Conservation (phyloP, 2,888 invertebrate species). For the Girardia tigrina region DNA sequence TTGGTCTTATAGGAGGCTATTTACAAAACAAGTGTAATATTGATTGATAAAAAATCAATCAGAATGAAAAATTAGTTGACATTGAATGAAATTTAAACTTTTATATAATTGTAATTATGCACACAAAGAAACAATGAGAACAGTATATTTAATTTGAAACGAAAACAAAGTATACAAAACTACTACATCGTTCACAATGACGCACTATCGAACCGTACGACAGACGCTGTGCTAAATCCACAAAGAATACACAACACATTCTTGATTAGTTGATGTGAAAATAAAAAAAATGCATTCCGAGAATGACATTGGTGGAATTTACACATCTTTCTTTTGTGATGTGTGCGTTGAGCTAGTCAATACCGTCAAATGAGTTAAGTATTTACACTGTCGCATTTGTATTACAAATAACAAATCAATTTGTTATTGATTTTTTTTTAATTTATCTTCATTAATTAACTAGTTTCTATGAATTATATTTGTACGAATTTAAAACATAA, state of each 20-base stretch:
- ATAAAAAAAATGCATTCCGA: background rate
- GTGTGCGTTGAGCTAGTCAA: background rate
- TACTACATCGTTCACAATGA: background rate
- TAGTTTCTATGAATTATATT: too few species aligned
- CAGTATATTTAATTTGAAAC: background rate
- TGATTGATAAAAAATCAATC: background rate
- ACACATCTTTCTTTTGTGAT: background rate
- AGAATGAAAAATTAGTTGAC: slow-evolving; percentile 11
- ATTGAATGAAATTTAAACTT: background rate
- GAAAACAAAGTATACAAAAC: background rate
- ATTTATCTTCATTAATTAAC: too few species aligned
- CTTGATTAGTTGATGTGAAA: slow-evolving; percentile 2
- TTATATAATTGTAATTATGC: background rate
- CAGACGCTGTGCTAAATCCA: background rate
- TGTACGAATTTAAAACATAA: too few species aligned
- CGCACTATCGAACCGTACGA: background rate
- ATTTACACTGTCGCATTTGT: too few species aligned
- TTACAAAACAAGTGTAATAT: background rate
- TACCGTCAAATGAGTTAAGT: too few species aligned
- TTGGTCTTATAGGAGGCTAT: background rate
- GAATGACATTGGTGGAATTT: background rate
- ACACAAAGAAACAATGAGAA: background rate
- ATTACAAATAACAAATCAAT: too few species aligned
- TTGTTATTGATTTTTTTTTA: too few species aligned
- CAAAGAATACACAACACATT: background rate